These are phyloP conservation scores for Glossosoma conforme DNA, from an alignment of 1,140 invertebrate species.

Conservation along the genomic window DNA sequence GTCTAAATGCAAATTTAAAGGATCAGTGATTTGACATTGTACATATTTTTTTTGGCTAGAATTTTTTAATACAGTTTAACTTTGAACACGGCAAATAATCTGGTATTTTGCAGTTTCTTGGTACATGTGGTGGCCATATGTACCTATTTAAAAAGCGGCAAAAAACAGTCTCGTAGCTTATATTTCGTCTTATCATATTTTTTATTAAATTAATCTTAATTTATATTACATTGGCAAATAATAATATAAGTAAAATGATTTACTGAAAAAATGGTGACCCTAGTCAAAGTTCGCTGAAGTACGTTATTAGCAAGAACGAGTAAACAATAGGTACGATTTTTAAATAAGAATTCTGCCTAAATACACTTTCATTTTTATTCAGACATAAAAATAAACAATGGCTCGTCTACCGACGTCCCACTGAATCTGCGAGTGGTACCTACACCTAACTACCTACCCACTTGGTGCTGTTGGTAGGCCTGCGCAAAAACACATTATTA, in stretches of 20 bases:
- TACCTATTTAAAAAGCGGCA: too few species aligned
- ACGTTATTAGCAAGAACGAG: conserved; percentile 27
- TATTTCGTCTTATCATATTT: neutral
- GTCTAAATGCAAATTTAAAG: too few species aligned
- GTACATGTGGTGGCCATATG: too few species aligned
- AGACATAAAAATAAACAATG: conserved; percentile 30
- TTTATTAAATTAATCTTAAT: neutral
- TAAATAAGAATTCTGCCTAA: conserved; percentile 28
- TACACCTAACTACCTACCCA: neutral
- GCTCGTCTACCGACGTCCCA: neutral
- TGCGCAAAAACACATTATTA: neutral
- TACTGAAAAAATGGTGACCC: conserved; percentile 13
- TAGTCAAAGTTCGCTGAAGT: conserved; percentile 11
- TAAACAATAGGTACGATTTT: conserved; percentile 31
- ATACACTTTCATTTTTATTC: conserved; percentile 30
- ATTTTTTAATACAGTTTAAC: too few species aligned
- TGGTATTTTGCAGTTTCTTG: too few species aligned
- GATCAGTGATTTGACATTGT: too few species aligned
- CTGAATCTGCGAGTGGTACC: neutral
- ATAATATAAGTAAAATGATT: too few species aligned
- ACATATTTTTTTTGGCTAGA: too few species aligned
- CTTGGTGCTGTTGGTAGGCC: neutral
- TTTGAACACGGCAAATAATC: too few species aligned
- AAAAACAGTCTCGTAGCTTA: too few species aligned
- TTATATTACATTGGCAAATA: neutral